Percentiles rank a stretch among this genome's conserved stretches.
Conservation (phyloP, 2,888 invertebrate genomes). For the Xestia sexstrigata region DNA sequence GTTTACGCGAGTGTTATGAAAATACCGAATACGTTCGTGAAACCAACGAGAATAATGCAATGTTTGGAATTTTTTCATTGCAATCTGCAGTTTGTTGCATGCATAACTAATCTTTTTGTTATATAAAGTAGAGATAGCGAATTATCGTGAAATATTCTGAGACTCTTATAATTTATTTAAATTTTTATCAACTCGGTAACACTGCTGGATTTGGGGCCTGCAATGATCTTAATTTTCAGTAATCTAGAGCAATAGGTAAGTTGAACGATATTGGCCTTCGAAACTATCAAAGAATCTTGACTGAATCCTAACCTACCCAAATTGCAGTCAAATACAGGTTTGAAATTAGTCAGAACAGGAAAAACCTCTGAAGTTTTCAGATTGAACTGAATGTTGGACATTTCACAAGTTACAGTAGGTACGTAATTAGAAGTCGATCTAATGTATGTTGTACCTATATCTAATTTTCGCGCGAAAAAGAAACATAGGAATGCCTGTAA, state of each 20-base stretch:
- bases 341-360: neutral
- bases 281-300: neutral
- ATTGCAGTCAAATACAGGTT: no score
- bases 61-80: conserved; percentile 10
- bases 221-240: neutral
- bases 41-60: neutral
- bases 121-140: neutral
- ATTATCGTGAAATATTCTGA: neutral
- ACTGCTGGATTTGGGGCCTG: neutral
- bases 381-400: no score
- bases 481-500: neutral
- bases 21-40: conserved; percentile 34
- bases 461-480: neutral
- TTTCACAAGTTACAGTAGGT: neutral
- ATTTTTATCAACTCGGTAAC: neutral
- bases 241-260: neutral
- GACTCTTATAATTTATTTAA: no score
- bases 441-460: no score
- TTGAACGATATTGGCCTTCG: neutral
- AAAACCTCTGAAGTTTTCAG: neutral
- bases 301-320: no score
- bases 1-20: conserved; percentile 44
- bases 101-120: neutral
- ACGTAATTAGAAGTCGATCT: no score
- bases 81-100: neutral